Base-by-base conservation (phyloP, 2,113 vertebrate genomes). In the Eulemur macaco region DNA sequence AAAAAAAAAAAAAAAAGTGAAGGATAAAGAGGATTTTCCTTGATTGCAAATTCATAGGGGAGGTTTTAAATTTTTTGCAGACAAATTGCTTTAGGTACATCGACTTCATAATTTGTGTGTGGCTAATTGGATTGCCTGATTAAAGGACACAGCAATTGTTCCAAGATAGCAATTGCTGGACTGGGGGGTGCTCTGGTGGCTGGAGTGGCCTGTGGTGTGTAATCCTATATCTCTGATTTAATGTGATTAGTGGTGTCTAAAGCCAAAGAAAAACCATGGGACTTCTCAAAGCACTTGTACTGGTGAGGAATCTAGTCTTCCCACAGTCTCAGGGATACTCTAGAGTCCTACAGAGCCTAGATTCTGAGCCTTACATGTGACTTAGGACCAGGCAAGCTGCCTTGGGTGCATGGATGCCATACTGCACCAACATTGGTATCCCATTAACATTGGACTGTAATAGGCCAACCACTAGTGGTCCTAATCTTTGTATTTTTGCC, bases 41-140 rank as follows among this genome's bases (percentile, higher is more conserved):
- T 98, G 97, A 98, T 98, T 98, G 96, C 91, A 69, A 97, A 98
- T 96, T 98, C 97, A 97, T 90, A 47, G 58, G 98, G 97, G 97
- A 98, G 95, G 80, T 96, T 96, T 97, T 92, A 96, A 89, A 90
- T 88, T 95, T 96, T 98, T 95, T 96, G n/a, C 93, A 95, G 94
- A 95, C 78, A 89, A 96, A 97, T 96, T 97, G 86, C 93, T 96
- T 94, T 94, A 96, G 93, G 91, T 96, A 96, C 73, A 86, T 85
- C 0, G 34, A 94, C 94, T 95, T 97, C 54, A 42, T 94, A 95
- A 94, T 97, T 98, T 97, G 74, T 77, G 91, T 95, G 93, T 95
- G 89, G 89, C 80, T 98, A 98, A 98, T 98, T 98, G 76, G 83
- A 96, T 98, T 97, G 86, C 80, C 89, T 98, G 97, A 98, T 98